phyloP scores from a whole-genome alignment of 30 jellyfish, hydroid and myxozoan species.

The Aurelia aurita region DNA sequence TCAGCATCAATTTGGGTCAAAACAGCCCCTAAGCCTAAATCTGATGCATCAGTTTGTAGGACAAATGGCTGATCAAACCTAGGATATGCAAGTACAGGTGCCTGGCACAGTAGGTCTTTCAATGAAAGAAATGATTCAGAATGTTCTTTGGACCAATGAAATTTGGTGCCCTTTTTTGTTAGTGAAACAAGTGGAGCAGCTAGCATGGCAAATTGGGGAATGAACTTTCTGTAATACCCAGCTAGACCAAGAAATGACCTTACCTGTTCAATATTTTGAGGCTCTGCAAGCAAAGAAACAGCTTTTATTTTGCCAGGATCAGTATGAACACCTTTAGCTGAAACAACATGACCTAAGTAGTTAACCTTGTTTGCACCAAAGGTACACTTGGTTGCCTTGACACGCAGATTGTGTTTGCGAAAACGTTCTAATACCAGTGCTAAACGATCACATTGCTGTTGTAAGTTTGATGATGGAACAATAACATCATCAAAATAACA shows the following conservation, averaged over 20 bases:
- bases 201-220: constrained; percentile 39
- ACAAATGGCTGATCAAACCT: constrained; percentile 34
- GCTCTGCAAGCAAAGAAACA: constrained; percentile 6
- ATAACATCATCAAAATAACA: constrained; percentile 70
- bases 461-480: constrained; percentile 7
- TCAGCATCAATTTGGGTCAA: constrained; percentile 13
- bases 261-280: constrained; percentile 38
- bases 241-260: constrained; percentile 67
- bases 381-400: constrained; percentile 53
- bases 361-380: constrained; percentile 48
- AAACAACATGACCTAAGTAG: constrained; percentile 41
- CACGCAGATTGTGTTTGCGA: constrained; percentile 40
- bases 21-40: constrained; percentile 66
- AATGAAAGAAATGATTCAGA: background rate
- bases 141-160: constrained; percentile 34
- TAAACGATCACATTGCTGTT: constrained; percentile 41
- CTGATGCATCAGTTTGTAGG: constrained; percentile 64
- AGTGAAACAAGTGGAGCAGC: constrained; percentile 24
- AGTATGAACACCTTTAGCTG: constrained; percentile 27
- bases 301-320: constrained; percentile 55
- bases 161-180: constrained; percentile 33
- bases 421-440: constrained; percentile 34
- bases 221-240: constrained; percentile 55
- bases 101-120: constrained; percentile 24
- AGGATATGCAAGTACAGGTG: constrained; percentile 60